These are phyloP conservation scores for Masnerella sp. DNA, from an alignment of 2,888 invertebrate genomes.

Conservation along the genomic window DNA sequence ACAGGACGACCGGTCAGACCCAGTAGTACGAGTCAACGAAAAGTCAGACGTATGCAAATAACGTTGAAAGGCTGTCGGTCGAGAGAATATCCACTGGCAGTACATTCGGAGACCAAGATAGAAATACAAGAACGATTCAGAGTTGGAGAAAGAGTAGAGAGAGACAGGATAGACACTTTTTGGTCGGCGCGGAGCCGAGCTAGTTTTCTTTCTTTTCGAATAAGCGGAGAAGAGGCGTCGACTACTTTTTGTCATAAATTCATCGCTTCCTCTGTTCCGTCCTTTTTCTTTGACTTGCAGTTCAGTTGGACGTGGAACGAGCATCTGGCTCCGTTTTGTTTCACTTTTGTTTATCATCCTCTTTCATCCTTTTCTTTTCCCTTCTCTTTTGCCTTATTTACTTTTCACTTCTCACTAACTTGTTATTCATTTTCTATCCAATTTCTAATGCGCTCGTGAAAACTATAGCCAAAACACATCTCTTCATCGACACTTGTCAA, in stretches of 20 bases:
- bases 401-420: neutral
- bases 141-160: constrained; percentile 17
- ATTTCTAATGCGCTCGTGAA: constrained; percentile 63
- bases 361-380: constrained; percentile 22
- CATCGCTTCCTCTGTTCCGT: constrained; percentile 45
- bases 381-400: constrained; percentile 20
- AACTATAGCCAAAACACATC: constrained; percentile 68
- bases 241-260: constrained; percentile 41
- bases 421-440: constrained; percentile 7
- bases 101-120: constrained; percentile 38
- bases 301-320: constrained; percentile 13
- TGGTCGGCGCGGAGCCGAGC: neutral
- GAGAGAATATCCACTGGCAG: constrained; percentile 34
- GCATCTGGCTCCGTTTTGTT: constrained; percentile 20
- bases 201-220: constrained; percentile 28
- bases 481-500: neutral
- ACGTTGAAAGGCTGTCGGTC: neutral
- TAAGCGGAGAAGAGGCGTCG: constrained; percentile 23
- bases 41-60: no score
- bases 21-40: no score
- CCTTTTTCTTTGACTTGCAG: constrained; percentile 16
- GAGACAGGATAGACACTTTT: neutral
- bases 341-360: constrained; percentile 2
- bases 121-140: constrained; percentile 44
- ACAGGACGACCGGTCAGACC: no score